These are phyloP conservation scores for Eonycteris spelaea DNA, from an alignment of 2,113 vertebrate species.

Conservation along the genomic window DNA sequence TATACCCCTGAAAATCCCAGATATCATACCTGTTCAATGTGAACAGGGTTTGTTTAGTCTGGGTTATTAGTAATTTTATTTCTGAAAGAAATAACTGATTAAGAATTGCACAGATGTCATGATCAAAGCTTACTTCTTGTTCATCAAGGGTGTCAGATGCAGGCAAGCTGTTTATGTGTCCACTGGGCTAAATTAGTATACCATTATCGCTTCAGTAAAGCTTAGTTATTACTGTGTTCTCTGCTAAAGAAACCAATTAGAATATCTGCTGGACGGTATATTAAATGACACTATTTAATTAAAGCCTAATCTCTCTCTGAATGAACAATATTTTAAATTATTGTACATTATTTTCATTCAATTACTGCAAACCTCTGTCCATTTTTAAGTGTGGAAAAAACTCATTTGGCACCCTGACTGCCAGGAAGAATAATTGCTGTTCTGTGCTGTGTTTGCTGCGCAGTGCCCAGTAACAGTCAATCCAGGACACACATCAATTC, in stretches of 20 bases:
- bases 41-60: conserved; percentile 51
- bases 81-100: conserved; percentile 40
- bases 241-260: conserved; percentile 75
- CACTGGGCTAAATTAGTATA: conserved; percentile 67
- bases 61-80: conserved; percentile 48
- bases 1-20: background rate
- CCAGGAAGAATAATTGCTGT: background rate
- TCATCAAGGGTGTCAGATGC: background rate
- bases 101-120: background rate
- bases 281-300: conserved; percentile 80
- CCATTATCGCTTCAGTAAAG: conserved; percentile 68
- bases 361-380: conserved; percentile 64
- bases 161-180: conserved; percentile 50
- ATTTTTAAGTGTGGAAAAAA: conserved; percentile 59
- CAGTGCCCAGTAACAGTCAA: background rate
- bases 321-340: conserved; percentile 75
- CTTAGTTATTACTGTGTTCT: conserved; percentile 48
- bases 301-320: conserved; percentile 76
- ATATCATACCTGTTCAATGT: conserved; percentile 1
- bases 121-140: conserved; percentile 22
- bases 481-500: conserved; percentile 32
- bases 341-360: conserved; percentile 74
- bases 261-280: conserved; percentile 70
- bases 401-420: conserved; percentile 40
- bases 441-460: conserved; percentile 19